Evolutionary conservation across 2,888 invertebrate genomes (phyloP), one percentile per base, ranked within the genome.

Genomic region (Dryococelus australis): DNA sequence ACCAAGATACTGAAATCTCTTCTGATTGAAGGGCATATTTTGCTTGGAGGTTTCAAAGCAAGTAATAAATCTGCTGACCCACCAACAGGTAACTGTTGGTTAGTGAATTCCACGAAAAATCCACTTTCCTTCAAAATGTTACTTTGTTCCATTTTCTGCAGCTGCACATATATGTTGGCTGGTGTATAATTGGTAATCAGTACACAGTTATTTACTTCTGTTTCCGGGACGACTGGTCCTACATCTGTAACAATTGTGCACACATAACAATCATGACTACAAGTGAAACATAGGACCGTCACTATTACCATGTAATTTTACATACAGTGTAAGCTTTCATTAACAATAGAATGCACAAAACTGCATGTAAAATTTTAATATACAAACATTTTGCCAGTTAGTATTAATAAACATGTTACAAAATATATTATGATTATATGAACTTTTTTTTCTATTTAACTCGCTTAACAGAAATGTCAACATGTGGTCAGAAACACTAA

Each of bases 171-270:
- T 0, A 92, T 92, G 43, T 91, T 90, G 85, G 93, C 92, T 1
- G 95, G 94, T 0, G 95, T 95, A 89, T 94, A 94, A 91, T 95
- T 95, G 80, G 93, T 91, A 78, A 95, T 90, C 85, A 93, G 92
- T 5, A 93, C 91, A 24, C 92, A 92, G 88, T 93, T 93, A 89
- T 93, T 92, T 10, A 93, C 93, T 91, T 93, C 90, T 86, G 91
- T 90, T 26, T 92, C 92, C 35, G 94, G 92, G 43, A 94, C 92
- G 0, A 95, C 94, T 83, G 94, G 93, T 27, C 94, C 94, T 89
- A 94, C 94, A 90, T 95, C 94, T 90, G 85, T 20, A 86, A 20
- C 83, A 28, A 35, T 65, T 51, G 51, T 35, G 35, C 35, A 4
- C 35, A 35, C 35, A 35, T 35, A 35, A 35, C 35, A 35, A 35